Base-by-base conservation (phyloP, 2,888 invertebrate species). In the Conus canariensis region DNA sequence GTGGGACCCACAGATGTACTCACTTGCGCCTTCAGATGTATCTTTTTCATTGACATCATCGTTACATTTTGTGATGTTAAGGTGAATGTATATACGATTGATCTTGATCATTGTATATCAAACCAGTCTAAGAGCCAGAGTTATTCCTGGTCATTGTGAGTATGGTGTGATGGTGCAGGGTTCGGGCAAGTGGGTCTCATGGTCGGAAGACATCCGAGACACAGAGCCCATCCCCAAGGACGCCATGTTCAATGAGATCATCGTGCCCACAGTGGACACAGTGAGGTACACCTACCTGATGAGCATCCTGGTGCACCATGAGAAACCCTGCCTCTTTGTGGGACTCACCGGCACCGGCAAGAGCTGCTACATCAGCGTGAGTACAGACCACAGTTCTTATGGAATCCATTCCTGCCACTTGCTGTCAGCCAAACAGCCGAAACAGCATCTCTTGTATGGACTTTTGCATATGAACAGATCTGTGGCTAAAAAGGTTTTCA, bases 181-280 rank as follows among this genome's bases (percentile, higher is more conserved):
- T 64, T 94, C 95, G 97, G 98, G 99, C 98, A 92, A 98, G 98
- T 99, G 99, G 99, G 98, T 98, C 95, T 97, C 97, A 0, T 99
- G 99, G 99, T 97, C 98, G 56, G 98, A 98, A 92, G 98, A 98
- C 93, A 97, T 99, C 22, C 96, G 97, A 5, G 97, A 97, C 58
- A 92, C 94, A 8, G 94, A 95, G 19, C 95, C 95, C 14, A 96
- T 96, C 58, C 93, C 95, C 3, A 96, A 95, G 89, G 99, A 99
- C 94, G 98, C 98, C 83, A 98, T 98, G 0, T 98, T 99, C 82
- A 99, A 99, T 96, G 98, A 99, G 97, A 99, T 99, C 93, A 98
- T 99, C 90, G 98, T 99, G 22, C 98, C 98, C 0, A 99, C 99
- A 0, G 97, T 98, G 59, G 99, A 99, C 96, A 98, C 98, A 0